phyloP scores from a whole-genome alignment of 2,797 vertebrate genomes.

The Coregonus suidteri region DNA sequence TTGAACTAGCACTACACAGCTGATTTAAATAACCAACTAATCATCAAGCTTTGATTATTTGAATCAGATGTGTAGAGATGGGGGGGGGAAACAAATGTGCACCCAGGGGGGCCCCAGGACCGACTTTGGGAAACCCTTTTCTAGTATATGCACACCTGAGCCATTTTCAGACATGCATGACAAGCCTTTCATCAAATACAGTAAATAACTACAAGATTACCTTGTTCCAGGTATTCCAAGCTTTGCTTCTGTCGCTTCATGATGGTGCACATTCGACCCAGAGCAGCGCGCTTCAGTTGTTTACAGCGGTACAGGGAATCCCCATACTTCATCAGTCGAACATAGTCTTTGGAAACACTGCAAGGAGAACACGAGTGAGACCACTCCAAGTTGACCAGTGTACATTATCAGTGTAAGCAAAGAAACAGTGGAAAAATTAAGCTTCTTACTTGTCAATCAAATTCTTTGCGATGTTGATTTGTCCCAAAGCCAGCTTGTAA shows the following conservation, averaged over 20 bases:
- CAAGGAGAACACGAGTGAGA: background rate
- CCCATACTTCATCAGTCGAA: slow-evolving; percentile 95
- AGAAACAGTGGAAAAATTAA: background rate
- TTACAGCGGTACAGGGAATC: slow-evolving; percentile 97
- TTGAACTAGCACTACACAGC: too few species aligned
- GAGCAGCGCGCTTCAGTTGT: slow-evolving; percentile 91
- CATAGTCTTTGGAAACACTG: slow-evolving; percentile 89
- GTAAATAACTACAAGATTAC: slow-evolving; percentile 58
- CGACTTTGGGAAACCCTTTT: too few species aligned
- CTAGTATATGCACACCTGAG: background rate
- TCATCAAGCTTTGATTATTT: too few species aligned
- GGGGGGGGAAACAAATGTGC: too few species aligned
- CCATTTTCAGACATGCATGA: background rate
- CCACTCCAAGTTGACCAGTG: background rate
- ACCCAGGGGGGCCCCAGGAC: too few species aligned
- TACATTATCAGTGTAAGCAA: background rate
- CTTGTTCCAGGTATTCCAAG: slow-evolving; percentile 96
- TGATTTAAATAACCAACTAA: too few species aligned
- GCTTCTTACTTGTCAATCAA: slow-evolving; percentile 92
- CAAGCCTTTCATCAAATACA: too few species aligned
- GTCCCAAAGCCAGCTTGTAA: slow-evolving; percentile 96
- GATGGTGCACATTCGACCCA: slow-evolving; percentile 97
- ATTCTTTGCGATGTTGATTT: slow-evolving; percentile 98
- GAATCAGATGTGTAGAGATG: too few species aligned
- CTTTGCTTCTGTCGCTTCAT: slow-evolving; percentile 95